Base-by-base conservation (phyloP, 2,113 vertebrate species). In the Nannospalax galili region DNA sequence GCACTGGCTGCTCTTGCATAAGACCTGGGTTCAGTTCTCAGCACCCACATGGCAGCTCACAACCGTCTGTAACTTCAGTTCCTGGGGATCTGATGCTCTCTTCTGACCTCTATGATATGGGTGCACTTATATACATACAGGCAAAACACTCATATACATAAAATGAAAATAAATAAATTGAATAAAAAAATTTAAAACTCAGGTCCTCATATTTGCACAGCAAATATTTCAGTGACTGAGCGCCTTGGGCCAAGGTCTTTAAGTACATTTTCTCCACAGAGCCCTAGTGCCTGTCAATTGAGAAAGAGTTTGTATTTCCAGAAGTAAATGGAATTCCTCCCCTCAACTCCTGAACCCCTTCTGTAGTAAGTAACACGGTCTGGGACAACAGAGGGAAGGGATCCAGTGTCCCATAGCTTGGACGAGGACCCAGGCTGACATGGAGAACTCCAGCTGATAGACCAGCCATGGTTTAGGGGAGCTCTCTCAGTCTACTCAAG, bases 401-500 rank as follows among this genome's bases (percentile, higher is more conserved):
- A 15, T 5, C 60, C 15, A 1, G 69, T 56, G 37, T 65, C 28
- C 32, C 78, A 35, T 45, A 14, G 26, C 19, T 67, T 37, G 74
- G 48, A 52, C 52, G n/a, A 15, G 42, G 78, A 4, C 40, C 37
- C 40, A 22, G 82, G 40, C 45, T 37, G 74, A 70, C 64, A 58
- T 17, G 0, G 0, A 37, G 69, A 81, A 72, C 88, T 88, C 82
- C 40, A 30, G 74, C 20, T 15, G 48, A 60, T 28, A 62, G 60
- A 64, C 40, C 79, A 48, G 70, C 84, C 81, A 37, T 19, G 58
- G 64, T 26, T 84, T 35, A 3, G 48, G 77, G 60, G 62, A 64
- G 67, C 69, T 8, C 42, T 85, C 92, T 74, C 81, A 82, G 60
- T n/a, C 88, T 96, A 94, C 88, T 96, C 32, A 81, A 97, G 93